phyloP scores from a whole-genome alignment of 2,113 vertebrate genomes.

The Grantiella picta region DNA sequence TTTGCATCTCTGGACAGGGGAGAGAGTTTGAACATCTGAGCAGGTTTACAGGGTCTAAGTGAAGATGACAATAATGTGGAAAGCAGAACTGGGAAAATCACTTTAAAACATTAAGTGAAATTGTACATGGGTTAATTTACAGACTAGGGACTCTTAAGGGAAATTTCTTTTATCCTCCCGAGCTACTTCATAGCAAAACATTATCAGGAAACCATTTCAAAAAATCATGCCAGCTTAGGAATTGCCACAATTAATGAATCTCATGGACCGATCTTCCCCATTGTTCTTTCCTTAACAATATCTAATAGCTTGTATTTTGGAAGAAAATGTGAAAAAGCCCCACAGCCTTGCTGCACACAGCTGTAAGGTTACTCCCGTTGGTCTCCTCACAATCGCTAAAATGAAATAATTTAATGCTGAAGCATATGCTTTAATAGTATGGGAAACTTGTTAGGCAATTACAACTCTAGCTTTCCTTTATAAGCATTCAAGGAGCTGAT shows the following conservation, averaged over 20 bases:
- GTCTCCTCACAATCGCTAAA: neutral
- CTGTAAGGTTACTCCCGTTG: slow-evolving; percentile 31
- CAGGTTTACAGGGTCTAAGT: neutral
- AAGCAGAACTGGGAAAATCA: neutral
- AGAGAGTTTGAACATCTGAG: neutral
- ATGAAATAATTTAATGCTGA: slow-evolving; percentile 16
- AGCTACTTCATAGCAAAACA: neutral
- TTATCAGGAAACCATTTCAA: slow-evolving; percentile 30
- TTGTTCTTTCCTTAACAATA: slow-evolving; percentile 16
- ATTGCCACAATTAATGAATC: slow-evolving; percentile 9
- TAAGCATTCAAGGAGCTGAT: neutral
- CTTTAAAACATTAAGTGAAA: slow-evolving; percentile 20
- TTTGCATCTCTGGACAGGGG: neutral
- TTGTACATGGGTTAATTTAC: slow-evolving; percentile 12
- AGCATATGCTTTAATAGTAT: slow-evolving; percentile 38
- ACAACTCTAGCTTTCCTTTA: neutral
- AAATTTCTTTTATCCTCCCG: slow-evolving; percentile 16
- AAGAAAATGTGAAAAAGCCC: neutral
- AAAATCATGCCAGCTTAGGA: neutral
- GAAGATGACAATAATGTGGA: neutral
- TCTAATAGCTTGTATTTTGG: neutral
- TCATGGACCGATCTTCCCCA: neutral
- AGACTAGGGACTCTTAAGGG: neutral
- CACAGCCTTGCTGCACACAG: slow-evolving; percentile 3
- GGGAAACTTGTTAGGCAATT: slow-evolving; percentile 14